Base-by-base conservation (phyloP, 2,888 invertebrate genomes). In the Mesorhabditis sp. region DNA sequence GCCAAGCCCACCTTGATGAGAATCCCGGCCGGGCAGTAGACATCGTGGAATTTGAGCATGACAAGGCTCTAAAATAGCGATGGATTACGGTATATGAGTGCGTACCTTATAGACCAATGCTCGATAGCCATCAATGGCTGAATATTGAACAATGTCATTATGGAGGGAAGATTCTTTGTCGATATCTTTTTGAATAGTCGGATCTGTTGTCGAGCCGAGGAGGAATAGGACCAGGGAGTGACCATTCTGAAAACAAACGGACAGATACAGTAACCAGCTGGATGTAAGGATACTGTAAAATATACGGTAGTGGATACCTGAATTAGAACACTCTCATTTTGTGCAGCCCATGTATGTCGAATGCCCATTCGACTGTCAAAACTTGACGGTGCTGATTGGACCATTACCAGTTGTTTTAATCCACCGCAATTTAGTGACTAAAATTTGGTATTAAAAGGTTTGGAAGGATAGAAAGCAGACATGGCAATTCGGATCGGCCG, bases 11-110 rank as follows among this genome's bases (percentile, higher is more conserved):
- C 58, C 58, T 50, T 50, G 10, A 50, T n/a, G 10, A 50, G n/a
- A 50, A 50, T n/a, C 58, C n/a, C 58, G n/a, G 58, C 58, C n/a
- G 58, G 58, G n/a, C 58, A 50, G n/a, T 50, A n/a, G 10, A 50
- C n/a, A 10, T 50, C 58, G 58, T 50, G 58, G n/a, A 13, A 50
- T 50, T 50, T 50, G 10, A 50, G n/a, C 58, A 50, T 50, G 58
- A 50, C 58, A 2, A 50, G 58, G 58, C 58, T 50, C 58, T 50
- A n/a, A 50, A 50, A 28, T 28, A 28, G 28, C 28, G 28, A 28
- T 1, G 28, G 28, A 28, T 28, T 28, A 28, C 28, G 28, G 28
- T 28, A 50, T 50, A 13, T 50, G 10, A 50, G n/a, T 2, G n/a
- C 28, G 28, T 28, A 50, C 58, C n/a, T 50, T 50, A 50, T 50